Evolutionary conservation across 2,797 vertebrate genomes (phyloP), one percentile per base, ranked within the genome.

Genomic region (Podarcis siculus): DNA sequence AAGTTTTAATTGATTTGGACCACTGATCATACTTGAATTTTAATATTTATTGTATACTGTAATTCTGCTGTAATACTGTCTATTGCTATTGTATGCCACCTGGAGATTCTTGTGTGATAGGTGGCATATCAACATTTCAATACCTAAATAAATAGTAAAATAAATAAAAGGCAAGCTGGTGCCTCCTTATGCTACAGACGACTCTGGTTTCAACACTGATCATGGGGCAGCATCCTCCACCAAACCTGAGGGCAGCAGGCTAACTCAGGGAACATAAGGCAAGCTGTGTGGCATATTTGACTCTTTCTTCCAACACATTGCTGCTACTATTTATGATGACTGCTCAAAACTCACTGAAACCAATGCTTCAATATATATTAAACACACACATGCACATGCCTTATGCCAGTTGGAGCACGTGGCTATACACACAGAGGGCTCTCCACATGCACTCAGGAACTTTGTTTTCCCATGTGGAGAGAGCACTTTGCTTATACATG

Each of bases 401-500:
- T 67, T 15, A 42, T n/a, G 37, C 19, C 37, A n/a, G 35, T 12
- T 81, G 35, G 13, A 64, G 35, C 8, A 25, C 1, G 37, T 39
- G 58, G 25, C 61, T 27, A 23, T 17, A 66, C 66, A 2, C 37
- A 8, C 17, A 64, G 13, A 17, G 25, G 58, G 58, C 35, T 64
- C 55, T 64, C 35, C 39, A 27, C 39, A 69, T 42, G 42, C 19
- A 17, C 30, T 39, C 7, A 10, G 37, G 25, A 25, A 37, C 13
- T 27, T 19, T 66, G 1, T 8, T 6, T 2, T 1, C 1, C 7
- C 32, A 64, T 0, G 1, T 30, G 37, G 67, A 82, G 30, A 67
- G 25, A 82, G 15, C 80, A 13, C 39, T n/a, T 64, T 64, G 61
- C 61, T 64, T 30, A 10, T 23, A 8, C 55, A 32, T 25, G 49